Evolutionary conservation across 1,140 invertebrate species (phyloP), one percentile per base, ranked within the genome.

Genomic region (Magallana gigas): DNA sequence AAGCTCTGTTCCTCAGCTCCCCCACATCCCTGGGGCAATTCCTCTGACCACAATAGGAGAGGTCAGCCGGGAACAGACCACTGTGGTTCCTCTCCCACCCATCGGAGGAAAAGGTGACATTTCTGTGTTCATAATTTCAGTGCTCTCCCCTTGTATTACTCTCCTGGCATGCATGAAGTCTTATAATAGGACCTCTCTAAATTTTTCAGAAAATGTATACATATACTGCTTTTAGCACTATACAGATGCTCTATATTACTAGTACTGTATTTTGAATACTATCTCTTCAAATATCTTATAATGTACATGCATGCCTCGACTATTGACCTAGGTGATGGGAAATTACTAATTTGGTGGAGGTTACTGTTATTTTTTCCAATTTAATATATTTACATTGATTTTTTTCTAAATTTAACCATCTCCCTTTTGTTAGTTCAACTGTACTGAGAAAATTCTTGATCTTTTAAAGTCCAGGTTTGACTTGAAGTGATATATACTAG

Each of bases 31-130:
- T 29, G 88, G 88, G 12, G 84, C 85, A 23, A n/a, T 82, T 60
- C 88, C 90, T 5, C 88, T 93, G 4, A 91, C 92, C 1, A 91
- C 93, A 8, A 93, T 93, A 59, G 91, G 89, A 12, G 93, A 93
- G 71, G 89, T 91, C 4, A 93, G 93, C 84, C 85, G 93, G 16
- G 93, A 93, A 58, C 90, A 91, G 29, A 92, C 93, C 60, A 89
- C 62, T 18, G 83, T 90, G 56, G 62, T 92, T n/a, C 80, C 85
- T 16, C 88, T 92, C 84, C 92, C 92, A 18, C 88, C 91, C 59
- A 91, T 93, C 36, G 36, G 36, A 18, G 88, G 87, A 68, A 48
- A 81, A 71, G 60, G 60, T 48, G 59, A 64, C 48, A 4, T 18
- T 57, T 57, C 57, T 29, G 12, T 7, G 16, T 12, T 5, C 8